Base-by-base conservation (phyloP, 2,888 invertebrate genomes). In the Endotricha flammealis region DNA sequence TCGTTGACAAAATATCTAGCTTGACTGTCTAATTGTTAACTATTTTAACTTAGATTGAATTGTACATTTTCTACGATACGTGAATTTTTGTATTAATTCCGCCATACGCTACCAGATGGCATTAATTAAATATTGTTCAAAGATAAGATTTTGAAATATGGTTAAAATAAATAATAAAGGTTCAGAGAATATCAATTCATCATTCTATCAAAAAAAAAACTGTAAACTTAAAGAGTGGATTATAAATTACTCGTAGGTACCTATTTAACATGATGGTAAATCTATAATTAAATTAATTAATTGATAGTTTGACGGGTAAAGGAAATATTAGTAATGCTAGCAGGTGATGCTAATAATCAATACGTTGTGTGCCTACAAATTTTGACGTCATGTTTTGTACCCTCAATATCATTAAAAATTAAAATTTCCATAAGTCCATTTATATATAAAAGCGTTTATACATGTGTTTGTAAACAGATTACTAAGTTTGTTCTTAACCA, bases 81-180 rank as follows among this genome's bases (percentile, higher is more conserved):
- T 27, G 12, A 13, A 13, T 10, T 34, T 34, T 34, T 29, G 28
- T 34, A 34, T 27, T 8, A 12, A 33, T 20, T 17, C 27, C 9
- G 27, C 35, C 28, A 12, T 23, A 12, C 29, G 28, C 29, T 35
- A 35, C 35, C 29, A 35, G 35, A 29, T 29, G 17, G 12, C 14
- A 33, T 25, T 33, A 27, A 14, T 33, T 4, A 23, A 12, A n/a
- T n/a, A n/a, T n/a, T 32, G 27, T 17, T 23, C 22, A 23, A 12
- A 2, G 13, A 30, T 30, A 20, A 22, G 12, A n/a, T 3, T 3
- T 10, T 10, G 27, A 16, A 13, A 6, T n/a, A n/a, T n/a, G n/a
- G n/a, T n/a, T n/a, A n/a, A n/a, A n/a, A n/a, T n/a, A n/a, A n/a
- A n/a, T n/a, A n/a, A n/a, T n/a, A n/a, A n/a, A n/a, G n/a, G n/a